Conservation (phyloP, 2,113 vertebrate species). For the Corythornis cristatus region DNA sequence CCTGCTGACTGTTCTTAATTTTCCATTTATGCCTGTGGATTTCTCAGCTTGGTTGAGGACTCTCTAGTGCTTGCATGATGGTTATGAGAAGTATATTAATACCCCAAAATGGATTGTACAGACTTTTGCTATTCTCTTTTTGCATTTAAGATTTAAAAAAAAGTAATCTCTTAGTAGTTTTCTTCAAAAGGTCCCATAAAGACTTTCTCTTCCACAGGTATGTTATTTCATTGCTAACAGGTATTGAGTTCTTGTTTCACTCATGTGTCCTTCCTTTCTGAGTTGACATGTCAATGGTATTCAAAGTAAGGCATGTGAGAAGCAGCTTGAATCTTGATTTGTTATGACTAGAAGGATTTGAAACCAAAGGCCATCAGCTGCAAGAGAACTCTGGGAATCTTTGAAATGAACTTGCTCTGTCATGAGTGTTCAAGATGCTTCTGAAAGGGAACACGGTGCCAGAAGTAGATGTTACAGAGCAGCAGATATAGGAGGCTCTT, state of each 20-base stretch:
- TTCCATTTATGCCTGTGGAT: not conserved
- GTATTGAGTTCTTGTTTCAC: not conserved
- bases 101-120: not conserved
- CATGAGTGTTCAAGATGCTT: not conserved
- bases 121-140: not conserved
- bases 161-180: not conserved
- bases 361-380: not conserved
- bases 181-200: not conserved
- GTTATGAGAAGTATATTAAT: not conserved
- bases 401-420: not conserved
- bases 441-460: not conserved
- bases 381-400: not conserved
- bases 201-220: not conserved
- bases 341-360: not conserved
- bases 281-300: not conserved
- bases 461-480: not conserved
- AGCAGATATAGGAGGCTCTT: not conserved
- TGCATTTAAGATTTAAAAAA: not conserved
- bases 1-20: not conserved
- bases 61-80: not conserved
- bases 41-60: not conserved
- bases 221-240: not conserved
- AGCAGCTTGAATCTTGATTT: not conserved
- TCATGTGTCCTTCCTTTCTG: not conserved
- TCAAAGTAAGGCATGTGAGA: not conserved